Conservation (phyloP, 2,113 vertebrate species). For the Atlantisia rogersi region DNA sequence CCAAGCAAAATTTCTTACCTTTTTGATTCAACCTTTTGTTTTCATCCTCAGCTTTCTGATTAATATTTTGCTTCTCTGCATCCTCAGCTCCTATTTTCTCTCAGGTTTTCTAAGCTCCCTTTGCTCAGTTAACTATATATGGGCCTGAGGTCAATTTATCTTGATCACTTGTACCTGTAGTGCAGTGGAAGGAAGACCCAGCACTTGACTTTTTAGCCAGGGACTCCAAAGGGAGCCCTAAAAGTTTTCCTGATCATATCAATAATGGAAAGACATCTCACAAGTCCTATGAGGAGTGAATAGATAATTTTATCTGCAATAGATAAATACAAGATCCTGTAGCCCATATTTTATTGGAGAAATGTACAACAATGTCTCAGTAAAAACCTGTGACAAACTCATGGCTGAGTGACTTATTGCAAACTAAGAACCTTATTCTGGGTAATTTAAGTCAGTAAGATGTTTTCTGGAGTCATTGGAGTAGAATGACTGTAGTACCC, state of each 20-base stretch:
- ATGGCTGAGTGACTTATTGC: neutral
- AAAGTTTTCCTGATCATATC: neutral
- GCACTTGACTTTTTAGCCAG: neutral
- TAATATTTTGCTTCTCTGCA: neutral
- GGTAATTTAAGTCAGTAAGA: neutral
- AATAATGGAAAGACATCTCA: neutral
- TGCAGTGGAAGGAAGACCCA: neutral
- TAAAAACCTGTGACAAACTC: neutral
- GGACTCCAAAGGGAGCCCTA: neutral
- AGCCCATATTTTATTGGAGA: neutral
- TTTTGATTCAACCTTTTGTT: neutral
- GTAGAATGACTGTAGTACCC: neutral
- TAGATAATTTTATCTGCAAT: neutral
- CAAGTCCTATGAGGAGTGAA: neutral
- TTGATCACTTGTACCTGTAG: fast-evolving
- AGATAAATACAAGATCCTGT: neutral
- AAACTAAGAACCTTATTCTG: neutral
- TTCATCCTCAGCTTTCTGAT: neutral
- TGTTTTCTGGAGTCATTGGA: neutral
- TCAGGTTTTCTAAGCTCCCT: neutral
- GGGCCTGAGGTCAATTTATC: neutral
- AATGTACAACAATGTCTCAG: neutral
- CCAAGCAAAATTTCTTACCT: neutral
- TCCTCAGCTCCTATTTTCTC: neutral
- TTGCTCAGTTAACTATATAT: fast-evolving